A percentile compares a stretch with the other conserved stretches of the same genome.
These are phyloP conservation scores for Helarctos malayanus DNA, from an alignment of 2,797 vertebrate genomes.

Conservation along the genomic window DNA sequence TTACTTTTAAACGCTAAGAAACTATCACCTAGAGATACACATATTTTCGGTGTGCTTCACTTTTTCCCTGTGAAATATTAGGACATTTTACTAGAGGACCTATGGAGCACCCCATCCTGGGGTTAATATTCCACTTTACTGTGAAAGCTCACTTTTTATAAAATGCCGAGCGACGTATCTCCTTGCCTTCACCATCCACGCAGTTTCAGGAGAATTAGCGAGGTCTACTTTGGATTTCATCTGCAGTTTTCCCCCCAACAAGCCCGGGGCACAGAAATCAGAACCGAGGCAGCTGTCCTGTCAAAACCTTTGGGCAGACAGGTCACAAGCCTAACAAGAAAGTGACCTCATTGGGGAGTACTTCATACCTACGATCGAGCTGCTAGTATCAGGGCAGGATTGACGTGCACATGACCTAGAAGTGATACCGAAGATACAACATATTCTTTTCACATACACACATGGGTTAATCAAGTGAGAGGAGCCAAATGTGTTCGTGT, in stretches of 20 bases:
- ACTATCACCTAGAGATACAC: neutral
- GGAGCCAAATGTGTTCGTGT: neutral
- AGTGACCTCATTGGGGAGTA: neutral
- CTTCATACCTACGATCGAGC: neutral
- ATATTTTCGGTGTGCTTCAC: neutral
- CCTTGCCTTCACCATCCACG: neutral
- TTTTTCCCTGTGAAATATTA: neutral
- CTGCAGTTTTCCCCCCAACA: neutral
- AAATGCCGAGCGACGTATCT: neutral
- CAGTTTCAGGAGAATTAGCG: neutral
- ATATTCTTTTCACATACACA: neutral
- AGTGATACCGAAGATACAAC: neutral
- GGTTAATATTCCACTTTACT: neutral
- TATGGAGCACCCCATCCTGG: rapidly evolving
- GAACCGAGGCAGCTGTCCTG: neutral
- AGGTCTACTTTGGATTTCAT: neutral
- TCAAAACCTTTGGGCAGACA: neutral
- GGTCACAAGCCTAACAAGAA: neutral
- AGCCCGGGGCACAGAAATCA: neutral
- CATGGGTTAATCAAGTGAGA: neutral
- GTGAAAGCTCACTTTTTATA: constrained; percentile 14
- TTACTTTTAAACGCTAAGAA: neutral
- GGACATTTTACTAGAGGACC: neutral
- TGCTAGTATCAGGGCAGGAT: neutral
- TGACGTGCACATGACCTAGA: neutral